Conservation (phyloP, 2,888 invertebrate genomes). For the Dyspetes luteomarginatus region DNA sequence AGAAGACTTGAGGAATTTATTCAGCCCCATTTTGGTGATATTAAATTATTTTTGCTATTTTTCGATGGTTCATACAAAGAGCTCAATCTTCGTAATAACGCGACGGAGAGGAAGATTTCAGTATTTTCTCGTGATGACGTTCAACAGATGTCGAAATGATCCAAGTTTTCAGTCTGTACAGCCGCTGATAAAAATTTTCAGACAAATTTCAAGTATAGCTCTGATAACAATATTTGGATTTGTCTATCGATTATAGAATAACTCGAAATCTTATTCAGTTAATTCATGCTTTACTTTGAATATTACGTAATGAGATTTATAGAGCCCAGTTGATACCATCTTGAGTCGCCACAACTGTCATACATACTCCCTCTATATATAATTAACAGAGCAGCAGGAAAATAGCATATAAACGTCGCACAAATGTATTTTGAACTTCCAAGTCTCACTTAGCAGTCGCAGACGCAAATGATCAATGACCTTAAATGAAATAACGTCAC, state of each 20-base stretch:
- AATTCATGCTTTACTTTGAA: too few species aligned
- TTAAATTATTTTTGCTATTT: too few species aligned
- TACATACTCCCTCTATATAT: too few species aligned
- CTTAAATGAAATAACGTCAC: constrained; percentile 67
- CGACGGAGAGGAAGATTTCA: neutral
- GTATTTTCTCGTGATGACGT: neutral
- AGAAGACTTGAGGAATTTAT: too few species aligned
- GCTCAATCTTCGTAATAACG: neutral
- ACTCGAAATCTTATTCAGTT: too few species aligned
- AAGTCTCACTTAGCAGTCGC: constrained; percentile 35
- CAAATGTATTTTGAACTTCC: constrained; percentile 61
- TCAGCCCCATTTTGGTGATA: too few species aligned
- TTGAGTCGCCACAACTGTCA: too few species aligned
- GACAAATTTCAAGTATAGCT: neutral
- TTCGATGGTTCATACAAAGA: too few species aligned
- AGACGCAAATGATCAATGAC: constrained; percentile 70
- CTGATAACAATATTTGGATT: neutral
- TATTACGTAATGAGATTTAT: too few species aligned
- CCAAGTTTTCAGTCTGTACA: neutral
- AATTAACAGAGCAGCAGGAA: too few species aligned
- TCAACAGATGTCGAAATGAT: neutral
- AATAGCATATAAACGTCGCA: constrained; percentile 12
- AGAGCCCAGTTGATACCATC: too few species aligned
- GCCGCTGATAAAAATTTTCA: neutral
- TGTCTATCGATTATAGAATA: too few species aligned